Evolutionary conservation across 2,888 invertebrate genomes (phyloP), one percentile per base, ranked within the genome.

Genomic region (Iselma pallidipennis): DNA sequence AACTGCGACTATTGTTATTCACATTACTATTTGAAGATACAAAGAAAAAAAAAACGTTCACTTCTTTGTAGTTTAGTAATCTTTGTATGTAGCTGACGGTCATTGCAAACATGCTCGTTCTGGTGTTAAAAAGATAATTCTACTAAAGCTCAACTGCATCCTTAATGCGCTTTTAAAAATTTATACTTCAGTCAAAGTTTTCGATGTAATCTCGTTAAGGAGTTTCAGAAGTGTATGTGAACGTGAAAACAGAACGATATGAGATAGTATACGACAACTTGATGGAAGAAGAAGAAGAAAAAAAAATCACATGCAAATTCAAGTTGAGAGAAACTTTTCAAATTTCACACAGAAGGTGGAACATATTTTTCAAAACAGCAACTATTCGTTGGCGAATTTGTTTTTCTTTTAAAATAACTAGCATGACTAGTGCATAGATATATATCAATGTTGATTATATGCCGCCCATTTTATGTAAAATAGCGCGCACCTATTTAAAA

Each of bases 71-170:
- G n/a, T n/a, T n/a, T n/a, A n/a, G n/a, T n/a, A n/a, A n/a, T n/a
- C n/a, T n/a, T n/a, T n/a, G n/a, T n/a, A n/a, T 57, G 57, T 57
- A 61, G 52, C 63, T 65, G 67, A 72, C 67, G 66, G 69, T 66
- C 68, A 73, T 67, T 66, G 68, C 65, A 66, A 57, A 64, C 71
- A 73, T 71, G 71, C 69, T 73, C 68, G 56, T 37, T 66, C 64
- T 68, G 68, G 67, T 70, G 71, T 69, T 70, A 69, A 72, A 72
- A 71, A 70, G 72, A 72, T 73, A 70, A 70, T 69, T 69, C 66
- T 61, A 57, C 45, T 23, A 16, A 16, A 54, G 66, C 61, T 67
- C 65, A 65, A 65, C 66, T 68, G 68, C 68, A 68, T 65, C 65
- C 65, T 60, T 66, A 68, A 68, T 68, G 66, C 56, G 49, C 60